Evolutionary conservation across 1,140 invertebrate species (phyloP), one percentile per base, ranked within the genome.

Genomic region (Nasonia vitripennis): DNA sequence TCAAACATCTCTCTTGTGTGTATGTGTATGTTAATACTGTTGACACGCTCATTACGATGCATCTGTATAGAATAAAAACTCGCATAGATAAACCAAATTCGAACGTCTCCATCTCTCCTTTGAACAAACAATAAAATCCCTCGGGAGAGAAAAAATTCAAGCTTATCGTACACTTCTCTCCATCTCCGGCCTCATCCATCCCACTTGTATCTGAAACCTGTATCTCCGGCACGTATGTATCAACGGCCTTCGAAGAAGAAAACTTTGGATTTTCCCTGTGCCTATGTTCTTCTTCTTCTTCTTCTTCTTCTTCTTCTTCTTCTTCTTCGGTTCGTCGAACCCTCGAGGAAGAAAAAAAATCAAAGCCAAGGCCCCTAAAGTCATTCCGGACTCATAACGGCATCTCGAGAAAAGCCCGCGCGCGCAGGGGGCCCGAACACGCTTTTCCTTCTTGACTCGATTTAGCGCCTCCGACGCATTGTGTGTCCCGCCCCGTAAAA

Each of bases 401-500:
- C 6, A 62, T 45, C 41, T 45, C 41, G 7, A 37, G 31, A 79
- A 79, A 73, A 31, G 37, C 12, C 31, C 5, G 27, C 41, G 41
- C 6, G 55, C 23, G 41, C 11, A 11, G 74, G 82, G 75, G 74
- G 12, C n/a, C 45, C 27, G 12, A 71, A 78, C 12, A 77, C 23
- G 41, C 23, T 78, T 62, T 84, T 51, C 67, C n/a, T 68, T 62
- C n/a, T 77, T 55, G 75, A 20, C 3, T 70, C 45, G 78, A 14
- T 62, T 85, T 81, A 10, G 75, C 84, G 70, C 70, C 78, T 23
- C 20, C 1, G 20, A 6, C 31, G 12, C 23, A 41, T 80, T 80
- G 68, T 73, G 3, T 37, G 34, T 37, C 34, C 5, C 5, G 1
- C 14, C 12, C 14, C 51, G 55, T 62, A 62, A 62, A 62, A n/a